Conservation (phyloP, 2,888 invertebrate genomes). For the Imbricaverruca yamaguchii region DNA sequence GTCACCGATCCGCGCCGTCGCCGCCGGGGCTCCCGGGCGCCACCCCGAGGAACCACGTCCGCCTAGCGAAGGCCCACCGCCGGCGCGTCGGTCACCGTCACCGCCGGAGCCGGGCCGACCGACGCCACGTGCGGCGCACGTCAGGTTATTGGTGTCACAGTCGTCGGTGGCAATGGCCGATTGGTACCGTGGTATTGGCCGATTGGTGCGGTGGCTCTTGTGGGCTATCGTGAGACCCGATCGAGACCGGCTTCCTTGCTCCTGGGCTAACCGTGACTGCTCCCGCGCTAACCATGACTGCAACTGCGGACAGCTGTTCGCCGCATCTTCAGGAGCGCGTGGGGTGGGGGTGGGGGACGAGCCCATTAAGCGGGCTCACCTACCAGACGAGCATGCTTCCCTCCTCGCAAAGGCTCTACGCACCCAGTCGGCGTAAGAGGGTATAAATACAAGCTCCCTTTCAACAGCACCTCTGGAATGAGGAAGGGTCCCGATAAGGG, state of each 20-base stretch:
- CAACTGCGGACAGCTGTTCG: not conserved
- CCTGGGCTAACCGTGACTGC: not conserved
- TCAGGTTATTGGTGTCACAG: not conserved
- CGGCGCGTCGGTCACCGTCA: not conserved
- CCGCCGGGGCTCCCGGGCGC: too few relatives aligned
- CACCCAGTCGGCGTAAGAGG: too few relatives aligned
- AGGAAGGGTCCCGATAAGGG: too few relatives aligned
- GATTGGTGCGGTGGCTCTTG: not conserved
- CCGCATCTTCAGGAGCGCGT: not conserved
- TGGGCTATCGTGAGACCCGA: not conserved
- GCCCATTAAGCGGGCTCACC: too few relatives aligned
- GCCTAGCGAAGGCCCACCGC: not conserved
- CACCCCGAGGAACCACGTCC: not conserved
- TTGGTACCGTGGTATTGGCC: not conserved
- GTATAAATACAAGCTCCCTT: too few relatives aligned
- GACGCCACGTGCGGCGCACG: not conserved
- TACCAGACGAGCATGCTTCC: too few relatives aligned
- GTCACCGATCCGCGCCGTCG: too few relatives aligned
- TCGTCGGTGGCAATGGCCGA: not conserved
- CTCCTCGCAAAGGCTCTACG: too few relatives aligned
- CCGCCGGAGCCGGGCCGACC: not conserved
- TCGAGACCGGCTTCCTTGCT: not conserved
- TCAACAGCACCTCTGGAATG: too few relatives aligned
- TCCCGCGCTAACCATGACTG: not conserved
- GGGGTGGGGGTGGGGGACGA: not conserved